These are phyloP conservation scores for Euplagia quadripunctaria DNA, from an alignment of 2,888 invertebrate genomes.

Conservation along the genomic window DNA sequence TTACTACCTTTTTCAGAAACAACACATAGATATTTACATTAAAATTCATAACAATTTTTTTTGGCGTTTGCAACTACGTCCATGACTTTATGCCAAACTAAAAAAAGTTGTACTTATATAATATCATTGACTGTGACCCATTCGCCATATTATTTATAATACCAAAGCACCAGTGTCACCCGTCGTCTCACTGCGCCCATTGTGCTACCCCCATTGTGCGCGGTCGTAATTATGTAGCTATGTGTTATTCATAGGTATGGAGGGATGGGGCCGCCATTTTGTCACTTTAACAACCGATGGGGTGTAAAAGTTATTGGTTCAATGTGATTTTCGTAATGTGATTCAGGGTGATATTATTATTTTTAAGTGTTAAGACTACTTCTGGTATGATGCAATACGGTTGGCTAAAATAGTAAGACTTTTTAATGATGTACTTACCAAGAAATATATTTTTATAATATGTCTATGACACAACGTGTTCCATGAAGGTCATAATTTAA, in stretches of 20 bases:
- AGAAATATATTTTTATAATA: too few species aligned
- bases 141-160: conserved; percentile 38
- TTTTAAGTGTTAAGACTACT: conserved; percentile 24
- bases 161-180: conserved; percentile 33
- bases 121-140: not conserved
- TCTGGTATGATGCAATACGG: not conserved
- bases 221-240: conserved; percentile 68
- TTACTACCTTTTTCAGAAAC: too few species aligned
- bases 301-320: conserved; percentile 66
- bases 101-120: not conserved
- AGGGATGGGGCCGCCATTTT: conserved; percentile 52
- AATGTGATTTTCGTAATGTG: conserved; percentile 71
- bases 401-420: not conserved
- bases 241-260: conserved; percentile 46
- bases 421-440: not conserved
- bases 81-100: not conserved
- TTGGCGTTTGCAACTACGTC: not conserved
- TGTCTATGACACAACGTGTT: not conserved
- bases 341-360: conserved; percentile 56
- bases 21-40: not conserved
- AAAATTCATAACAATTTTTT: not conserved
- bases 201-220: conserved; percentile 61
- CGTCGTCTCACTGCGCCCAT: conserved; percentile 53
- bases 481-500: too few species aligned
- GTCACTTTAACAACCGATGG: conserved; percentile 55